A percentile compares a stretch with the other conserved stretches of the same genome.
Conservation (phyloP, 2,888 invertebrate species). For the Nemotelus nigrinus region DNA sequence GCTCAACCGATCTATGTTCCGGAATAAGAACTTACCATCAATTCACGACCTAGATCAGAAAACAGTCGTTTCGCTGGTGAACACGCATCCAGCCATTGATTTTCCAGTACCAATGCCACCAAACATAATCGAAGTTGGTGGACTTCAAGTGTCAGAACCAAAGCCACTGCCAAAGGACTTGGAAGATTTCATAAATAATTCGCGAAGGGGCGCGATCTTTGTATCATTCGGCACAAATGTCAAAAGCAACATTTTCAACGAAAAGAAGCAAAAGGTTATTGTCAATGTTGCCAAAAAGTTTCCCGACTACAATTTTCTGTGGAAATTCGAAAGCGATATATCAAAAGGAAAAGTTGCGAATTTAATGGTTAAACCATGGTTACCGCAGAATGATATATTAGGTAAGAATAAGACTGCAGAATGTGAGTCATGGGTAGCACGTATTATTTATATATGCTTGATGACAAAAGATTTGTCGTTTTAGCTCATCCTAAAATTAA, state of each 20-base stretch:
- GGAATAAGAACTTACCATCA: conserved; percentile 48
- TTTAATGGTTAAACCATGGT: conserved; percentile 65
- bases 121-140: conserved; percentile 61
- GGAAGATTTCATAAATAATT: conserved; percentile 56
- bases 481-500: conserved; percentile 56
- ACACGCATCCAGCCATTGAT: conserved; percentile 59
- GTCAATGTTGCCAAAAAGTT: conserved; percentile 56
- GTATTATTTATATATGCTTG: not conserved
- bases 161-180: conserved; percentile 55
- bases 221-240: conserved; percentile 61
- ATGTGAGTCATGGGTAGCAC: not conserved
- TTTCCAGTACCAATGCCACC: conserved; percentile 60
- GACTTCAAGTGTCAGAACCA: conserved; percentile 59
- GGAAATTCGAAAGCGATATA: conserved; percentile 58
- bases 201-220: conserved; percentile 58
- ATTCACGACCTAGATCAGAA: conserved; percentile 53
- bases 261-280: conserved; percentile 52
- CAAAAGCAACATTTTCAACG: conserved; percentile 51
- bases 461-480: not conserved
- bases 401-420: conserved; percentile 56
- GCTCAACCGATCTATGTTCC: conserved; percentile 49
- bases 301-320: conserved; percentile 60
- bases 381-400: conserved; percentile 67
- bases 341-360: conserved; percentile 53
- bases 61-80: conserved; percentile 58